These are phyloP conservation scores for Stictonetta naevosa DNA, from an alignment of 2,113 vertebrate species.

Conservation along the genomic window DNA sequence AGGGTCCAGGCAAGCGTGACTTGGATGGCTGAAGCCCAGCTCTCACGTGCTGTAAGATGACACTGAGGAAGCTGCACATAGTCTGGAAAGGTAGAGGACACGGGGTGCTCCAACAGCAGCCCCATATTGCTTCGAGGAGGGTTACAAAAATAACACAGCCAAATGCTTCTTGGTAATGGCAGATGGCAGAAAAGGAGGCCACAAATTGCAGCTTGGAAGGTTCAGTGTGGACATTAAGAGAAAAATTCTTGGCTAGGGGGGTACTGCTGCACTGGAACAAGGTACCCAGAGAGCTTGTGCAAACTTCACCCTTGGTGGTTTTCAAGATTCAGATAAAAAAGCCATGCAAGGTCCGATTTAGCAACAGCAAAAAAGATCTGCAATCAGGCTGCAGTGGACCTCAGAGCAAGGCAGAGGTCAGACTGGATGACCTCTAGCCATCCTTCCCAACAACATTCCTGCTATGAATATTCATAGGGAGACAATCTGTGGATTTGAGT, in stretches of 20 bases:
- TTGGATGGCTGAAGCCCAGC: neutral
- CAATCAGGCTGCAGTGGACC: neutral
- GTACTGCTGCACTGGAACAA: neutral
- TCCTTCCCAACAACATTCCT: neutral
- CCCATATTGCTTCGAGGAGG: neutral
- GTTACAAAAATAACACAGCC: neutral
- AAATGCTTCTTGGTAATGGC: neutral
- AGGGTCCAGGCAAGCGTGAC: neutral
- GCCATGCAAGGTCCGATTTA: rapidly evolving
- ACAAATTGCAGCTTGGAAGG: neutral
- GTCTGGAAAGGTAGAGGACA: neutral
- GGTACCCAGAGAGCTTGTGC: neutral
- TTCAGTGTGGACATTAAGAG: neutral
- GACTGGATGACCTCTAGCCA: neutral
- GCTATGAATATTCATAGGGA: neutral
- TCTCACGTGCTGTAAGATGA: neutral
- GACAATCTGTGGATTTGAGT: neutral
- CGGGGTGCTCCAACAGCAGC: neutral
- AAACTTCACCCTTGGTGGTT: neutral
- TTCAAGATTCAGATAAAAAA: neutral
- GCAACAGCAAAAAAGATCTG: neutral
- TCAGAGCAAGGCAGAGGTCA: neutral
- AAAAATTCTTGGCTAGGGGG: neutral
- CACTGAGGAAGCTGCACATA: neutral
- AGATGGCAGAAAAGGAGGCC: neutral